Base-by-base conservation (phyloP, 2,888 invertebrate species). In the Euplagia quadripunctaria region DNA sequence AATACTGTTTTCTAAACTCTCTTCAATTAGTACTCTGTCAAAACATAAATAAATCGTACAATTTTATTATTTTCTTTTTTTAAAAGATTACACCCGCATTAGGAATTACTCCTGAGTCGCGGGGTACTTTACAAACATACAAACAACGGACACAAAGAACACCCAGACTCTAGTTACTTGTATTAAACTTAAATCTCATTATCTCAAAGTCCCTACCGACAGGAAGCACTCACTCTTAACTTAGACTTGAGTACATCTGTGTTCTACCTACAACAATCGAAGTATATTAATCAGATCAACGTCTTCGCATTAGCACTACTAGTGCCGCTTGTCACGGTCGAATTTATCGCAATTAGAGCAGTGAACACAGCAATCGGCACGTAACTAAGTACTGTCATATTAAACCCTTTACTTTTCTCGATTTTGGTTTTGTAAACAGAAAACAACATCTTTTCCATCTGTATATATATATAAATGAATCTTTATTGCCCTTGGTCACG, bases 231-330 rank as follows among this genome's bases (percentile, higher is more conserved):
- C 49, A 68, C 41, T 7, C 17, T 41, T 55, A 51, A 49, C 49
- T 7, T 17, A 31, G 63, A 16, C 69, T 61, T 49, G 12, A 70
- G 68, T 51, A 65, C 70, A 65, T 68, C 41, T 52, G 67, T 64
- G 49, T 55, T 72, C 67, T 64, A 68, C 67, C 55, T 71, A 64
- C 49, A 42, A 66, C 63, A 72, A 80, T 82, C 73, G 75, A 76
- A 82, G 65, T 69, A 71, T 49, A 73, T 71, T 76, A 82, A 80
- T 82, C 75, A 77, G 76, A 68, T 72, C 72, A 72, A 68, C 52
- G 64, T 68, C 72, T 72, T 72, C 46, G 68, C 20, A 55, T 68
- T 68, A 16, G 31, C 61, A 58, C n/a, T 31, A 11, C 51, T 51
- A 72, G 46, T 17, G 49, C 42, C 61, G 7, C 0, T 6, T 9